Evolutionary conservation across 2,797 vertebrate species (phyloP), one percentile per base, ranked within the genome.

Genomic region (Lophura swinhoii): DNA sequence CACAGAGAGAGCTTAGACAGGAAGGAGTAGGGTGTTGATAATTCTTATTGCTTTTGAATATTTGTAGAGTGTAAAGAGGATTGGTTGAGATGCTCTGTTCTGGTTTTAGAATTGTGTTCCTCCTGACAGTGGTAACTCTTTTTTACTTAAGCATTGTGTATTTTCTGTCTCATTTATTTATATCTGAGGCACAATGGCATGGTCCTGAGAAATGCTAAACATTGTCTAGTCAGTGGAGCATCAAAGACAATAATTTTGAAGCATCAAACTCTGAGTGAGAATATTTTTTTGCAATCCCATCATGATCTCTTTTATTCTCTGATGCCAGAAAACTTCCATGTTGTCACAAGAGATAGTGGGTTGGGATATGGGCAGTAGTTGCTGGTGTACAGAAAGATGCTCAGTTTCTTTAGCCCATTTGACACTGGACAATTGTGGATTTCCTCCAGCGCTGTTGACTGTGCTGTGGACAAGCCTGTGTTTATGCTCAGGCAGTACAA

Each of bases 401-500:
- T 37, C 56, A 46, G 74, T 23, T 39, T 70, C 63, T 51, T 51
- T 56, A 58, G 70, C 63, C 76, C 60, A 2, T 84, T 81, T 66
- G 71, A 66, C 70, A 69, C 56, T 41, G 56, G 51, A 24, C 7
- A 11, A 49, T 85, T 76, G n/a, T 82, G 78, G 90, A 95, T 95
- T 95, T 91, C 79, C 83, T 94, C 64, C 79, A 85, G 96, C 81
- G 87, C 83, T 94, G 91, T 73, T 8, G 6, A 84, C 51, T 94
- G 87, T 6, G 2, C 78, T 44, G 81, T 83, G 69, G 88, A 95
- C 89, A 95, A 95, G 87, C 64, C 76, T 18, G 37, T 92, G 93
- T 94, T 96, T 96, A 90, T 96, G 55, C 76, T 93, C 62, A 58
- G 53, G 83, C 91, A 94, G 96, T 95, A 95, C 96, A 96, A 94